Evolutionary conservation across 2,113 vertebrate species (phyloP).

Genomic region (Columba livia): DNA sequence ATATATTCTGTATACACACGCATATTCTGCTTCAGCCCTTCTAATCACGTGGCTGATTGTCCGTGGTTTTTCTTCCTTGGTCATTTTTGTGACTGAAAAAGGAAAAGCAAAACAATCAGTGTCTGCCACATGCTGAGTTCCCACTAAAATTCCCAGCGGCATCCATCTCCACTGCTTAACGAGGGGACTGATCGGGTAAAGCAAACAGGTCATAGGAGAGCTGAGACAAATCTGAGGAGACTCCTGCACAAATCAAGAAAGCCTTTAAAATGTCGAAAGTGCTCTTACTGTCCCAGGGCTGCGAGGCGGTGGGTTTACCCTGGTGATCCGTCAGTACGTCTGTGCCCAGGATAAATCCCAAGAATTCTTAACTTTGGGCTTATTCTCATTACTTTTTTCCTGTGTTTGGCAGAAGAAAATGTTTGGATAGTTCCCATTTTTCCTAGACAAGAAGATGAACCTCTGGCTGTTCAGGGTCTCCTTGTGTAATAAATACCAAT

Average conservation of each 20-base stretch:
- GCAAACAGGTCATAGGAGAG: background rate
- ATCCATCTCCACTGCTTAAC: background rate
- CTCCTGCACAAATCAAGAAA: background rate
- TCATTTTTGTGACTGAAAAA: background rate
- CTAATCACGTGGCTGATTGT: conserved; percentile 13
- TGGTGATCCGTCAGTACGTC: background rate
- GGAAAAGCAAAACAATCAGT: background rate
- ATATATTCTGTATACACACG: conserved; percentile 44
- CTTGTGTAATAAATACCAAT: background rate
- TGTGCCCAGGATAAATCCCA: background rate
- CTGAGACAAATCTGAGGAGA: background rate
- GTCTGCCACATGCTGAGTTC: background rate
- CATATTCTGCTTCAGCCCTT: conserved; percentile 34
- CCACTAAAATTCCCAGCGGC: background rate
- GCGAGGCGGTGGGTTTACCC: background rate
- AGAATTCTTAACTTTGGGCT: background rate
- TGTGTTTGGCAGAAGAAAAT: background rate
- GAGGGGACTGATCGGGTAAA: background rate
- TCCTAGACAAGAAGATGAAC: background rate
- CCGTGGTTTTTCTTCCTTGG: conserved; percentile 60
- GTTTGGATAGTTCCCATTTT: background rate
- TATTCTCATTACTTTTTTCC: background rate
- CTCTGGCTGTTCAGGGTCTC: background rate
- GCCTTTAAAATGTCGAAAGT: background rate
- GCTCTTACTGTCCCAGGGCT: background rate